Base-by-base conservation (phyloP, 1,140 invertebrate genomes). In the Formica selysi region DNA sequence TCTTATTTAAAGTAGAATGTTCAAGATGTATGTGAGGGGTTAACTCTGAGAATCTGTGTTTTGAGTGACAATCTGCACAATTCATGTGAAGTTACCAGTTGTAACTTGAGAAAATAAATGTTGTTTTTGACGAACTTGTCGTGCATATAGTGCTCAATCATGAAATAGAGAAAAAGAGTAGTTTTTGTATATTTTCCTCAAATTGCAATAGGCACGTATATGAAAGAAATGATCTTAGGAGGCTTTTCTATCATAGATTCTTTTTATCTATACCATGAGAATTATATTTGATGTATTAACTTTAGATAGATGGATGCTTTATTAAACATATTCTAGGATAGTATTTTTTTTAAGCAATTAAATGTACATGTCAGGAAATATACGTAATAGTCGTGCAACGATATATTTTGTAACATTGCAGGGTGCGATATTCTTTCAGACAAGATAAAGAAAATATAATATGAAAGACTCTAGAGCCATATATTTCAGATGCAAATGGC, bases 1-100 rank as follows among this genome's bases (percentile, higher is more conserved):
- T 36, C 29, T 65, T 67, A 48, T 22, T 41, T 19, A 11, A 68
- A 79, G 61, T 36, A 36, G 41, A 68, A 68, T 65, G 38, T 41
- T 80, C 76, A 68, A 29, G 19, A 22, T 65, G 26, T 26, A 48
- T 62, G 44, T 51, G 64, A 51, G 41, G 29, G 32, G 44, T 16
- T 78, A 65, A 41, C 74, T 64, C 13, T 13, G 26, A 44, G 22
- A 44, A 65, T 36, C 57, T 38, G 4, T 22, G 41, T 19, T 22
- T 65, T 19, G 59, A 48, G 59, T 11, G 22, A 36, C 36, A 19
- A 11, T 76, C 54, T 26, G 10, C 11, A 54, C 71, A 26, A 16
- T 48, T 22, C n/a, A 16, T n/a, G 29, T 16, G 13, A 19, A 29
- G 70, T 16, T 73, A 44, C 16, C 29, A 19, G 16, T n/a, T 41